A percentile compares a stretch with the other conserved stretches of the same genome.
Evolutionary conservation across 2,797 vertebrate species (phyloP).

Genomic region (Monodelphis domestica): DNA sequence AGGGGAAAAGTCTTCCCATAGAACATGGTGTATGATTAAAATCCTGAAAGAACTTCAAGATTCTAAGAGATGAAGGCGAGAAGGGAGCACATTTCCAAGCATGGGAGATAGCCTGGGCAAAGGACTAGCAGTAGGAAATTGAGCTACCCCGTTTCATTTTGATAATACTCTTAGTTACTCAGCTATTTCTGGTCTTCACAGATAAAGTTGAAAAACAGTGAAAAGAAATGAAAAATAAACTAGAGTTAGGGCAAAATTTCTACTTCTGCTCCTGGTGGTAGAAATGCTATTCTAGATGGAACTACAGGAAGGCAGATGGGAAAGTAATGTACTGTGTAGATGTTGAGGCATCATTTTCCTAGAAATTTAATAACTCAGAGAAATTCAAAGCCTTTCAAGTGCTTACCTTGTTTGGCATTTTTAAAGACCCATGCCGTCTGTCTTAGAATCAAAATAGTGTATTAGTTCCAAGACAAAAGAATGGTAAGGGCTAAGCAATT

Average conservation of each 20-base stretch:
- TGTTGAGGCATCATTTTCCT: constrained; percentile 70
- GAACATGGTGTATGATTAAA: neutral
- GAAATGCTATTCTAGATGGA: constrained; percentile 69
- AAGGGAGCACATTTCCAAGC: neutral
- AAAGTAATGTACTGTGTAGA: constrained; percentile 76
- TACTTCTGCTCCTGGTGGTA: constrained; percentile 63
- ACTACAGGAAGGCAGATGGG: constrained; percentile 66
- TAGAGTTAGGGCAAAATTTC: constrained; percentile 61
- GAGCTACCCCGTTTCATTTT: neutral
- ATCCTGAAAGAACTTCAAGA: neutral
- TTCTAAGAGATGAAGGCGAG: neutral
- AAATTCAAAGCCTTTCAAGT: constrained; percentile 64
- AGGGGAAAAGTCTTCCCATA: neutral
- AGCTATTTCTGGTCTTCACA: constrained; percentile 42
- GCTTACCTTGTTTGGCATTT: constrained; percentile 68
- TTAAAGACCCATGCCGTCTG: too few species aligned
- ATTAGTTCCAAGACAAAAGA: too few species aligned
- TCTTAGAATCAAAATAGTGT: too few species aligned
- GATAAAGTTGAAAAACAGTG: constrained; percentile 39
- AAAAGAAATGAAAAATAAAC: constrained; percentile 37
- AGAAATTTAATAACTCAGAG: constrained; percentile 75
- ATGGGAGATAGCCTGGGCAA: neutral
- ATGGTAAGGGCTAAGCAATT: too few species aligned
- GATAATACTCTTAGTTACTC: constrained; percentile 50
- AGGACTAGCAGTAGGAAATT: neutral